phyloP scores from a whole-genome alignment of 2,113 vertebrate genomes.

The Picathartes gymnocephalus region DNA sequence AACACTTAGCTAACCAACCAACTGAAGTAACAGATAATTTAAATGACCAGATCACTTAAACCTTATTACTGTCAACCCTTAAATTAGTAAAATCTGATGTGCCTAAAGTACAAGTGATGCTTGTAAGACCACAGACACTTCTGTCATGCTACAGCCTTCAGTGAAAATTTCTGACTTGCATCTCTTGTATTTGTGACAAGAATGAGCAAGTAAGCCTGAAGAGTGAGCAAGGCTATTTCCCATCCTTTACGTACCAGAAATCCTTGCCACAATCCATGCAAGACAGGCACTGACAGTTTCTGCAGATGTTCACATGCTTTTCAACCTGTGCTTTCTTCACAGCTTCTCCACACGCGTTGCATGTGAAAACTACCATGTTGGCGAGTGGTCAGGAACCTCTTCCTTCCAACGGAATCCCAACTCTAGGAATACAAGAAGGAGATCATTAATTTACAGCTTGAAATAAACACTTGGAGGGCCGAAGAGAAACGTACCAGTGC shows the following conservation, averaged over 20 bases:
- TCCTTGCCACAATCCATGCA: constrained; percentile 97
- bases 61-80: rapidly evolving
- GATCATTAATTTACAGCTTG: neutral
- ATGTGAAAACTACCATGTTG: constrained; percentile 94
- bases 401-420: neutral
- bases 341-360: constrained; percentile 88
- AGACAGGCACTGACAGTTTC: constrained; percentile 82
- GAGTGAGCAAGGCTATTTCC: neutral
- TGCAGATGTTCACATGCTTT: constrained; percentile 84
- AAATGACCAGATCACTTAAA: neutral
- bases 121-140: neutral
- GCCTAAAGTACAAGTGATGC: neutral
- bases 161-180: neutral
- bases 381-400: neutral
- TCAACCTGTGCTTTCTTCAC: constrained; percentile 93
- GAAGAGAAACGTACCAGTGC: rapidly evolving
- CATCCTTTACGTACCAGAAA: constrained; percentile 80
- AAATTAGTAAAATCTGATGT: neutral
- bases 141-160: neutral
- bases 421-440: neutral
- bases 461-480: neutral
- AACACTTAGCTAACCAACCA: neutral
- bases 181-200: neutral
- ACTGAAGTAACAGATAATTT: neutral
- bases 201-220: neutral